Evolutionary conservation across 2,113 vertebrate genomes (phyloP).

Genomic region (Mus pahari): DNA sequence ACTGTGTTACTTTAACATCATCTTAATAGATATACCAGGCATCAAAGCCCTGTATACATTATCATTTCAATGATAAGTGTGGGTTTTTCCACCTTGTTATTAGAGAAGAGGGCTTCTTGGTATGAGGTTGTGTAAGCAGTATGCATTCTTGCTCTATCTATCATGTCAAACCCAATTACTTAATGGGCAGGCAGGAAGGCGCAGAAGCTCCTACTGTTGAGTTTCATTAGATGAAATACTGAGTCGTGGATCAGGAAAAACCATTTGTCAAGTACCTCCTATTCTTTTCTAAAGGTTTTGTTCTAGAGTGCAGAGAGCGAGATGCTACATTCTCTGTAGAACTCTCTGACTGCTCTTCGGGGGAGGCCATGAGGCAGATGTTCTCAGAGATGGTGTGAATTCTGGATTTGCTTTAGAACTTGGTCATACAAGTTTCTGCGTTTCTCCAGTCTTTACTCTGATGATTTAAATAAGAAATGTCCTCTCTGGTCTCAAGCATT

Average conservation of each 20-base stretch:
- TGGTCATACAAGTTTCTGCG: neutral
- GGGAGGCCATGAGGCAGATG: conserved; percentile 46
- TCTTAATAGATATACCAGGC: conserved; percentile 26
- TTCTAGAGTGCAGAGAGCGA: neutral
- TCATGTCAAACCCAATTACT: conserved; percentile 38
- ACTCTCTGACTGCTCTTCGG: conserved; percentile 43
- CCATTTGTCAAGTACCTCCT: neutral
- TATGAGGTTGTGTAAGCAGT: neutral
- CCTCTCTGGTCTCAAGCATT: neutral
- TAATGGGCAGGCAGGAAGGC: conserved; percentile 30
- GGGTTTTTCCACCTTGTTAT: neutral
- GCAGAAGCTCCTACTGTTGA: neutral
- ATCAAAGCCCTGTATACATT: neutral
- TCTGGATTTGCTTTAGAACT: conserved; percentile 36
- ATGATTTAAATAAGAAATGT: neutral
- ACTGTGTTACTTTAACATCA: conserved; percentile 37
- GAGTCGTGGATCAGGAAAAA: conserved; percentile 28
- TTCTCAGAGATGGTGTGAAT: conserved; percentile 47
- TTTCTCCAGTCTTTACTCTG: neutral
- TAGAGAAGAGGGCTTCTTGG: conserved; percentile 28
- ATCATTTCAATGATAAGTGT: neutral
- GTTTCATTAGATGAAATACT: conserved; percentile 17
- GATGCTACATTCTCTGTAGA: conserved; percentile 58
- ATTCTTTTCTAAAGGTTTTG: conserved; percentile 39
- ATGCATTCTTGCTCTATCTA: neutral